A percentile compares a stretch with the other conserved stretches of the same genome.
phyloP scores from a whole-genome alignment of 2,113 vertebrate genomes.

The Xiphophorus couchianus region DNA sequence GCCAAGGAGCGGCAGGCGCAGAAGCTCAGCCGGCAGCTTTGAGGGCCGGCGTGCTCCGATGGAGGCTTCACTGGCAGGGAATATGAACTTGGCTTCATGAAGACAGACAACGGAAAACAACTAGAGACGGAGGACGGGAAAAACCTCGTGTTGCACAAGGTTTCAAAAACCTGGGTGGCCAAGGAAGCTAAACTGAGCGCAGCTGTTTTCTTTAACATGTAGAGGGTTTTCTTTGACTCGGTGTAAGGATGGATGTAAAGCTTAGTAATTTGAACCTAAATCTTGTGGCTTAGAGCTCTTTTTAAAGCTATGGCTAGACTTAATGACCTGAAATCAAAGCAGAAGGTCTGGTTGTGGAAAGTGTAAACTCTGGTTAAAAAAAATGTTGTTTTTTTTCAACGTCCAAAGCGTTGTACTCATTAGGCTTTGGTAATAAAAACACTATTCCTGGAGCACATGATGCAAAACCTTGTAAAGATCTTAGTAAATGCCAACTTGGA shows the following conservation, averaged over 20 bases:
- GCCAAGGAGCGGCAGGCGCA: conserved; percentile 88
- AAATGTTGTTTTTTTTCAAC: background rate
- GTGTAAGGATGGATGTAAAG: conserved; percentile 42
- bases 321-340: conserved; percentile 56
- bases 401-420: conserved; percentile 39
- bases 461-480: conserved; percentile 28
- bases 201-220: conserved; percentile 43
- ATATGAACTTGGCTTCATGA: conserved; percentile 4
- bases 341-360: conserved; percentile 52
- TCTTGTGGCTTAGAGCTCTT: conserved; percentile 53
- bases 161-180: conserved; percentile 50
- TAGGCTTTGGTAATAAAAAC: conserved; percentile 63
- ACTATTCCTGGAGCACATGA: conserved; percentile 4
- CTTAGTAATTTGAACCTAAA: conserved; percentile 60
- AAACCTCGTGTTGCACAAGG: conserved; percentile 14
- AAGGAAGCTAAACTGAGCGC: conserved; percentile 34
- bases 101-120: background rate
- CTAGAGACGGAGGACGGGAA: background rate
- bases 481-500: conserved; percentile 21
- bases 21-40: conserved; percentile 88
- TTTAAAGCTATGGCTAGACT: conserved; percentile 53
- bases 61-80: background rate
- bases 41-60: conserved; percentile 2
- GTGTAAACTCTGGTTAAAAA: conserved; percentile 26
- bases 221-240: conserved; percentile 24